phyloP scores from a whole-genome alignment of 2,888 invertebrate genomes.

The Cryptus armator region DNA sequence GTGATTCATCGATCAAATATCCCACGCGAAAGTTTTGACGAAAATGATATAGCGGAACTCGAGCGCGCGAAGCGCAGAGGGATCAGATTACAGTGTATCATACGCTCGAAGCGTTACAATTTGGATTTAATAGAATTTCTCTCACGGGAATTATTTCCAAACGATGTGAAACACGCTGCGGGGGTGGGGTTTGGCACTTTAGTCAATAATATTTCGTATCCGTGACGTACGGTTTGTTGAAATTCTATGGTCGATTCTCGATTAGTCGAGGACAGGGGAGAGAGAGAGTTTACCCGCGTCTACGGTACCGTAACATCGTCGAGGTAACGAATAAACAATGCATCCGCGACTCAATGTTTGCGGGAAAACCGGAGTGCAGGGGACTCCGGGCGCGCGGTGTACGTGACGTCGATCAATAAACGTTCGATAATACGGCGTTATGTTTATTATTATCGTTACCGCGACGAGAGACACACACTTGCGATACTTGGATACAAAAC shows the following conservation, averaged over 20 bases:
- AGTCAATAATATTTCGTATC: slow-evolving; percentile 25
- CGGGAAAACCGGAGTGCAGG: not conserved
- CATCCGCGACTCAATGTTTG: not conserved
- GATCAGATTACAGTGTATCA: slow-evolving; percentile 27
- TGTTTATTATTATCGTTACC: not conserved
- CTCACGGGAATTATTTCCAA: slow-evolving; percentile 25
- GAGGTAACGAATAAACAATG: slow-evolving; percentile 10
- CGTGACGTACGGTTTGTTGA: no score
- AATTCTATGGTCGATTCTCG: no score
- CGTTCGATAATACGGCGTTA: slow-evolving; percentile 44
- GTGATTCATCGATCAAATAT: not conserved
- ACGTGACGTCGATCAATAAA: slow-evolving; percentile 37
- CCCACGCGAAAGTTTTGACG: no score
- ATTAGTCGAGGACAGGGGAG: no score
- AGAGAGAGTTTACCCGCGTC: no score
- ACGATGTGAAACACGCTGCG: not conserved
- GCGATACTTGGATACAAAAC: not conserved
- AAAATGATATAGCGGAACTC: not conserved
- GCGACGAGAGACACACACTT: not conserved
- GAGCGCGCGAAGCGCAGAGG: not conserved
- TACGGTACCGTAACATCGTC: no score
- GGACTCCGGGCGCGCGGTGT: not conserved
- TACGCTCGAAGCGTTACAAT: slow-evolving; percentile 12
- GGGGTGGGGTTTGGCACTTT: not conserved
- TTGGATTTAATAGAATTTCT: slow-evolving; percentile 10